These are phyloP conservation scores for Caenorhabditis auriculariae DNA, from an alignment of 2,888 invertebrate species.

Conservation along the genomic window DNA sequence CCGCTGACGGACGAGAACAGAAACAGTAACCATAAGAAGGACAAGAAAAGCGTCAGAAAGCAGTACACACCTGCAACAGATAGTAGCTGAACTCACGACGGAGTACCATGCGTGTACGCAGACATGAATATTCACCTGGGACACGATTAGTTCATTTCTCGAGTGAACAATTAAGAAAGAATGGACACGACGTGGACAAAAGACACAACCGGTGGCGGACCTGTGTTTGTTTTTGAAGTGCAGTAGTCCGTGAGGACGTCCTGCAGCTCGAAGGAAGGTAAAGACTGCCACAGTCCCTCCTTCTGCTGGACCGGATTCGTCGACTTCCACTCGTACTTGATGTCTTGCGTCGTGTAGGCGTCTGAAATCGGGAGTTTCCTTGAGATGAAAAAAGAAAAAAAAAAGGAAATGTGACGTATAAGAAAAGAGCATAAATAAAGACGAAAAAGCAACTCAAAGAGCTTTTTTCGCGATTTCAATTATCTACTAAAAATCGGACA, in stretches of 20 bases:
- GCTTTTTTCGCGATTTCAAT: neutral
- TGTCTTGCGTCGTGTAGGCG: slow-evolving; percentile 94
- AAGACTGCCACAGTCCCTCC: slow-evolving; percentile 66
- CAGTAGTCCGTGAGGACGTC: slow-evolving; percentile 93
- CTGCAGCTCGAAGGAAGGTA: slow-evolving; percentile 89
- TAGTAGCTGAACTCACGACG: slow-evolving; percentile 79
- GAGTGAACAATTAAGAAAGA: neutral
- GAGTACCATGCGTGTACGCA: slow-evolving; percentile 55
- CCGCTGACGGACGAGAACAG: slow-evolving; percentile 96
- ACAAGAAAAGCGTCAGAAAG: neutral
- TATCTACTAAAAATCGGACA: no score
- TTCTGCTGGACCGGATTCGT: slow-evolving; percentile 85
- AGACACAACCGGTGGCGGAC: slow-evolving; percentile 67
- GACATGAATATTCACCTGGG: slow-evolving; percentile 58
- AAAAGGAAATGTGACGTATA: no score
- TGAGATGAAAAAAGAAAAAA: no score
- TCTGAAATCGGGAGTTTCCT: no score
- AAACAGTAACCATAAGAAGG: slow-evolving; percentile 79
- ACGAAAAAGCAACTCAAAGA: no score
- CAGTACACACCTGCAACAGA: slow-evolving; percentile 22
- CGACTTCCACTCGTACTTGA: slow-evolving; percentile 89
- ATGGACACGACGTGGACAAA: neutral
- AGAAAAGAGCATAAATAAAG: no score
- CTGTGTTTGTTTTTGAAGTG: slow-evolving; percentile 93
- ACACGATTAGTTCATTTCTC: neutral